Evolutionary conservation across 1,140 invertebrate species (phyloP), one percentile per base, ranked within the genome.

Genomic region (Brachionus calyciflorus): DNA sequence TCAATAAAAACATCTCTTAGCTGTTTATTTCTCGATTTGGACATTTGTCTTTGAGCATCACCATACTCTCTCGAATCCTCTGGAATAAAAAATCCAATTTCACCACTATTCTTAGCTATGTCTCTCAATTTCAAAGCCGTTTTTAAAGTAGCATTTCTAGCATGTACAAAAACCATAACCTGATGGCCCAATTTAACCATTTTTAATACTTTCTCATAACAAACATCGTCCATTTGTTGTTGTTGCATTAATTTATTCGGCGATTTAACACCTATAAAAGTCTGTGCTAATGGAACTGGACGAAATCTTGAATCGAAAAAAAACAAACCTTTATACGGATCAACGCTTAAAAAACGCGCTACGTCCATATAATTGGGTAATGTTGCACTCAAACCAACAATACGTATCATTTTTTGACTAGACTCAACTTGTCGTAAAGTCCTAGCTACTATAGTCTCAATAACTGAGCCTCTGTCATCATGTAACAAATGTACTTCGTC

Each of bases 81-180:
- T 3, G 89, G 78, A 77, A 78, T 26, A 82, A 86, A 85, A 46
- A 79, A 78, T 3, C 33, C 21, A 9, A 80, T 81, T 9, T 85
- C 81, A 2, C 82, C 84, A 53, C 80, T 80, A 53, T 84, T 84
- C 76, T 83, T 84, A 6, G 83, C 82, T 26, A 81, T 53, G 78
- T 87, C 83, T 53, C 81, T 55, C n/a, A 86, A 77, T 19, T 79
- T 87, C 78, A 89, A 90, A 0, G 94, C 95, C 1, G 92, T 94
- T 78, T 91, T 88, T 17, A 92, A 89, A 0, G 96, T 99, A 6
- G 93, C 93, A 87, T 98, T 98, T 46, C 97, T 87, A 0, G 96
- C 93, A 85, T 99, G 96, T 0, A 99, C 97, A 86, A 99, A 99
- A 0, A 99, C 93, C 93, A 99, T 97, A 0, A 97, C 94, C 81